Base-by-base conservation (phyloP, 2,797 vertebrate genomes). In the Protosalanx chinensis region DNA sequence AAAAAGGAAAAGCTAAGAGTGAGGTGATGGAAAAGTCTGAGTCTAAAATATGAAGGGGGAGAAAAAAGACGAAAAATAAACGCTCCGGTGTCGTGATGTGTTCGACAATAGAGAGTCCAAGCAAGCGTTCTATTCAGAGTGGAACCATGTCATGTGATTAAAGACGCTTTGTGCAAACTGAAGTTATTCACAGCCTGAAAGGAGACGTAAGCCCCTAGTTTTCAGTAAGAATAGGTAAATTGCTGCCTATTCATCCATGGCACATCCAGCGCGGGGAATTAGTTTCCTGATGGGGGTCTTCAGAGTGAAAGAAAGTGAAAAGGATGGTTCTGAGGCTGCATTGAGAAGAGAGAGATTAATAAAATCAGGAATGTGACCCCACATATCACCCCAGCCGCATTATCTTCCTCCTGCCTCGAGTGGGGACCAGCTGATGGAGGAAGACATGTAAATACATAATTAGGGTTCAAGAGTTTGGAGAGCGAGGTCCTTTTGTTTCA, bases 111-210 rank as follows among this genome's bases (percentile, higher is more conserved):
- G 87, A 84, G 74, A 61, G 82, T 84, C 82, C 76, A 13, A 81
- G 83, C 84, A 88, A 84, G 88, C 86, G 74, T 61, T 84, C 88
- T 74, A 84, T 87, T 89, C 83, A 88, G 33, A 64, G 76, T 51
- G 73, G 72, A 76, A 79, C 85, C 86, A 77, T 89, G 89, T 87
- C 89, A 92, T 80, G 85, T 80, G 90, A 91, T 91, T 92, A 90
- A 89, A 84, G 76, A 57, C 15, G 83, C 88, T 89, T 88, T 90
- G 88, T 89, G 86, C 76, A 76, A 87, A 85, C 79, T 85, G 85
- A 81, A 81, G 83, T 88, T 79, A 87, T 88, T 88, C 85, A 86
- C 80, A 77, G 78, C 76, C 81, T 87, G 83, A 83, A 82, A 85
- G 83, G 86, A 81, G 82, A 37, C 87, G 80, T 85, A 88, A 86